Evolutionary conservation across 2,888 invertebrate species (phyloP), one percentile per base, ranked within the genome.

Genomic region (Brenthis hecate): DNA sequence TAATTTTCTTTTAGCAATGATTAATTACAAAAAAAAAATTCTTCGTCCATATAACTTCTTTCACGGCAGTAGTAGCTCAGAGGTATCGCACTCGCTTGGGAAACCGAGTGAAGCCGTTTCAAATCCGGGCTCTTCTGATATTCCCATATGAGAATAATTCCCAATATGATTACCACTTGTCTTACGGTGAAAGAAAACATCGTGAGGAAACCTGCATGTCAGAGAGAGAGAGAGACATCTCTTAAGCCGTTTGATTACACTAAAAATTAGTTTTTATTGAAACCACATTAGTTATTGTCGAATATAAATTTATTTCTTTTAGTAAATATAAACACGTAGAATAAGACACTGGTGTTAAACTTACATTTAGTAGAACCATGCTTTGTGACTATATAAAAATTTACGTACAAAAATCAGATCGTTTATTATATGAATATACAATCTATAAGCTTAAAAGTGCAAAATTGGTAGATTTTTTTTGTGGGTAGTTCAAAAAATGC

Each of bases 261-360:
- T n/a, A 6, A 51, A 6, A n/a, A 16, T 2, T 6, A 16, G 11
- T 11, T 3, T 23, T 23, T 50, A 60, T 50, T 48, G 5, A 60
- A 60, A 60, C 58, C 48, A 28, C 11, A 28, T 14, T n/a, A 56
- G 74, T 61, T 72, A 76, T 75, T 78, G 83, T 81, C 77, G 82
- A 85, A 85, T 85, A 84, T 84, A 85, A 81, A 80, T 87, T 83
- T 85, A 82, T 86, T 83, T 81, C 75, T 82, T 87, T 90, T 88
- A 87, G 87, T 89, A 82, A 83, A 82, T 85, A 88, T 85, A 89
- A 88, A 89, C 85, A 85, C 82, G 82, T 88, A 43, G 36, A 43
- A 43, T 43, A 43, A 88, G 84, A 84, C 76, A 83, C 81, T 80
- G 81, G 78, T 85, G 89, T 91, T 91, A 91, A 32, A 85, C 76